A percentile compares a stretch with the other conserved stretches of the same genome.
phyloP scores from a whole-genome alignment of 2,888 invertebrate genomes.

The Drosophila neotestacea region DNA sequence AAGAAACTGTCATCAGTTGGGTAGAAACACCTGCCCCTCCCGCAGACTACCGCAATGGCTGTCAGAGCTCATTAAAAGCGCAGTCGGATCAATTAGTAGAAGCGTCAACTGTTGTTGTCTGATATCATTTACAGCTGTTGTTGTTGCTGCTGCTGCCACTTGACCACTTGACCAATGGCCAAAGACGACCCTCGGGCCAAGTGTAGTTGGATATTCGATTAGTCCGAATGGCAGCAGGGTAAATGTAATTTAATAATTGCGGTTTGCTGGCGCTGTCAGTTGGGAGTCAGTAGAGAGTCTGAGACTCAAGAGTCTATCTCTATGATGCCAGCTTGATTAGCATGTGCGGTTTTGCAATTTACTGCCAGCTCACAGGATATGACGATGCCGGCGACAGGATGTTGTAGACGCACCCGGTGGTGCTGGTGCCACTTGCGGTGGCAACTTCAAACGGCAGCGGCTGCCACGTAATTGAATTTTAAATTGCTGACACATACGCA shows the following conservation, averaged over 20 bases:
- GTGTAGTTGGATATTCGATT: conserved; percentile 56
- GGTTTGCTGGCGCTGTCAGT: conserved; percentile 49
- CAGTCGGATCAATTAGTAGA: conserved; percentile 58
- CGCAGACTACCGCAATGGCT: conserved; percentile 46
- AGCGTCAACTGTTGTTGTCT: conserved; percentile 52
- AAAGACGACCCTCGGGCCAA: conserved; percentile 7
- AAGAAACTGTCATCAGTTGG: conserved; percentile 25
- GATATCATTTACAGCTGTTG: conserved; percentile 27
- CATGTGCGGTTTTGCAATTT: conserved; percentile 78
- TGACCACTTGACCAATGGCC: conserved; percentile 2
- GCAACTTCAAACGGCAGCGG: conserved; percentile 58
- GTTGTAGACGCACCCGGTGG: conserved; percentile 32
- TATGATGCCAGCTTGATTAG: conserved; percentile 57
- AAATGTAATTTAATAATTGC: conserved; percentile 80
- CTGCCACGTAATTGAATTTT: conserved; percentile 69
- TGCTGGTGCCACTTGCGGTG: conserved; percentile 48
- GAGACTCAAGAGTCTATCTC: background rate
- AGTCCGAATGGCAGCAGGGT: conserved; percentile 42
- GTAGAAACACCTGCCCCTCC: background rate
- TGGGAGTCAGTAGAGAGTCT: background rate
- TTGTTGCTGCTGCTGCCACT: background rate
- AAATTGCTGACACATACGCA: conserved; percentile 64
- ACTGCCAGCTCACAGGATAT: conserved; percentile 68
- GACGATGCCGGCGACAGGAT: conserved; percentile 65
- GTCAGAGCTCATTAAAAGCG: conserved; percentile 54